A percentile compares a stretch with the other conserved stretches of the same genome.
Conservation (phyloP, 2,113 vertebrate species). For the Cercopithecus mona region DNA sequence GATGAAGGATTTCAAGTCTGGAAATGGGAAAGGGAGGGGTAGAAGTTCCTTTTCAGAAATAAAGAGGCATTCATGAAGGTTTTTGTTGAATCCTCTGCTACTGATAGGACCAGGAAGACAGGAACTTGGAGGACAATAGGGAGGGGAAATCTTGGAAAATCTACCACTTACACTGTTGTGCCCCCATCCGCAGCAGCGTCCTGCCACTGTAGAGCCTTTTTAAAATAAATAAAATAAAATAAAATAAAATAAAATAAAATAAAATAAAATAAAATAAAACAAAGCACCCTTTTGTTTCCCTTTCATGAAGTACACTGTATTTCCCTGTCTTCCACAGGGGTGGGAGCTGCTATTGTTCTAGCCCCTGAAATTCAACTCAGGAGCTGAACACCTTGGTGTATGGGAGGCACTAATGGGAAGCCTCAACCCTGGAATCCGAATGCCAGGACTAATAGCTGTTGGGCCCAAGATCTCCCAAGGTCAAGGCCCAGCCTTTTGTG, state of each 20-base stretch:
- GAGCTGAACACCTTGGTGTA: not conserved
- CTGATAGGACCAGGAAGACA: not conserved
- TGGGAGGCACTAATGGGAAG: not conserved
- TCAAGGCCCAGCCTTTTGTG: not conserved
- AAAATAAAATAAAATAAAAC: not conserved
- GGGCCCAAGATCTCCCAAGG: not conserved
- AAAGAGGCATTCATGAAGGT: not conserved
- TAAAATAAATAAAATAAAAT: not conserved
- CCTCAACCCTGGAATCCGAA: not conserved
- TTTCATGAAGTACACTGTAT: not conserved
- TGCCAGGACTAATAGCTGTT: not conserved
- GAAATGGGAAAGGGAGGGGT: not conserved
- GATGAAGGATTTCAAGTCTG: slow-evolving; percentile 31
- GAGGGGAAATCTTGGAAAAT: not conserved
- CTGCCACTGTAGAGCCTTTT: not conserved
- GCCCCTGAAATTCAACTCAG: not conserved
- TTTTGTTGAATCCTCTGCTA: not conserved
- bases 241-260: not conserved
- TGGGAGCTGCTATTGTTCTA: not conserved
- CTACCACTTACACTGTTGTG: not conserved
- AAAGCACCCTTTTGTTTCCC: not conserved
- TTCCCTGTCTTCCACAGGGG: not conserved
- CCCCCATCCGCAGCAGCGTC: not conserved
- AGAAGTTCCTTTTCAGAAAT: not conserved
- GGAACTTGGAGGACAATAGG: not conserved